Evolutionary conservation across 2,888 invertebrate species (phyloP), one percentile per base, ranked within the genome.

Genomic region (Nematopogon swammerdamellus): DNA sequence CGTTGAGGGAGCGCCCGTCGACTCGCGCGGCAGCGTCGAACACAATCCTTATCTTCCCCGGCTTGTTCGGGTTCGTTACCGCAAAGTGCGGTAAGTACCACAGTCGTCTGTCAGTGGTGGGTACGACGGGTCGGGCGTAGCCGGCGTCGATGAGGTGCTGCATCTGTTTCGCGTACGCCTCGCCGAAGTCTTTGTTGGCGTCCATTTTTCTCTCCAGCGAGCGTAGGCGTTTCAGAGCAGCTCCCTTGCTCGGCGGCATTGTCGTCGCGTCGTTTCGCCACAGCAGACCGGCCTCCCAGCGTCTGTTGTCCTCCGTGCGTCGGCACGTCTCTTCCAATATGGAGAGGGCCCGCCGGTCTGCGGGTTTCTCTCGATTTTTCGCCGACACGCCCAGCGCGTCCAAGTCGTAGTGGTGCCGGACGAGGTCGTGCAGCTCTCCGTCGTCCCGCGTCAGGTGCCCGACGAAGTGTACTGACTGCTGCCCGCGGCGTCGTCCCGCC

Each of bases 21-120:
- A n/a, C 8, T 16, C 16, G 3, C 30, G 46, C 43, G 4, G 48
- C 48, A 5, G 51, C 51, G 43, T 51, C 51, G 30, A 51, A 51
- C 18, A 51, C 51, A 2, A 51, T 16, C 14, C 50, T 36, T 16
- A 48, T 4, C 30, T 51, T 51, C 1, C 48, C 45, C 6, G 51
- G 49, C n/a, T 51, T 51, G 18, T 51, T 48, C 2, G 49, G 29
- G 20, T 51, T 51, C 8, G 6, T 6, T 10, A 51, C 49, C 3
- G 49, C 46, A 43, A 51, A 51, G 45, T 51, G 51, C 6, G 51
- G 46, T 18, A 49, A 11, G 17, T 43, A 51, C 51, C 48, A 51
- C 36, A 14, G 8, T 36, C n/a, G 8, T 14, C 11, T 36, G 36
- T 36, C 36, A 8, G 8, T 36, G n/a, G 36, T 36, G 11, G 36